These are phyloP conservation scores for Pitangus sulphuratus DNA, from an alignment of 2,797 vertebrate species.

Conservation along the genomic window DNA sequence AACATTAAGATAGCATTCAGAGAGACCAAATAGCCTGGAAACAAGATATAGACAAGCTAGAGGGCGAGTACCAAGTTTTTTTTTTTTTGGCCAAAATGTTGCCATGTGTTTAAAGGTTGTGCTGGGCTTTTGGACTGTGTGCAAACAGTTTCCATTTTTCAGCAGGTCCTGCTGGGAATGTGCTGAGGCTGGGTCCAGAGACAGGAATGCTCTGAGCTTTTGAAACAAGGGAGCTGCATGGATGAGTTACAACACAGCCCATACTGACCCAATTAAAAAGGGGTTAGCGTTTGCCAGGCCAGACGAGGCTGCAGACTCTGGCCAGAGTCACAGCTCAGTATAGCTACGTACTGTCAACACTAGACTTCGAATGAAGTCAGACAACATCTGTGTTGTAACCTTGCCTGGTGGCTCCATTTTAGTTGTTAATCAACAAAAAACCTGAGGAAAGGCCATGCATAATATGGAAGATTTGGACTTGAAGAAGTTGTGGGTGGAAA, in stretches of 20 bases:
- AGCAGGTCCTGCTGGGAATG: not conserved
- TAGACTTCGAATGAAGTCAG: not conserved
- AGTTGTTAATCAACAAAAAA: not conserved
- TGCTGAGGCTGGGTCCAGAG: not conserved
- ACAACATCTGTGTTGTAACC: not conserved
- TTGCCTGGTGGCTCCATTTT: not conserved
- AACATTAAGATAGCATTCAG: not conserved
- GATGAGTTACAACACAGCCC: not conserved
- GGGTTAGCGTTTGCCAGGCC: not conserved
- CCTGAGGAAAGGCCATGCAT: not conserved
- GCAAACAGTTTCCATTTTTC: fast-evolving
- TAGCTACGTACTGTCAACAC: not conserved
- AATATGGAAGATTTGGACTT: not conserved
- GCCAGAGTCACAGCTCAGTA: not conserved
- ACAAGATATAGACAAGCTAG: not conserved
- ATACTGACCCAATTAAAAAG: not conserved
- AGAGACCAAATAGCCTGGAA: not conserved
- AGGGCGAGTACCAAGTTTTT: not conserved
- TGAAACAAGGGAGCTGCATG: fast-evolving
- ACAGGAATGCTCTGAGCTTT: not conserved
- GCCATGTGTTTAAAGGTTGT: not conserved
- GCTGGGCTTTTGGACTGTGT: not conserved
- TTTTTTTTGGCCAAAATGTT: not conserved
- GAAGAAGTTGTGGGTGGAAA: not conserved
- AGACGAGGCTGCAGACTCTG: not conserved